These are phyloP conservation scores for Portunus trituberculatus DNA, from an alignment of 1,140 invertebrate species.

Conservation along the genomic window DNA sequence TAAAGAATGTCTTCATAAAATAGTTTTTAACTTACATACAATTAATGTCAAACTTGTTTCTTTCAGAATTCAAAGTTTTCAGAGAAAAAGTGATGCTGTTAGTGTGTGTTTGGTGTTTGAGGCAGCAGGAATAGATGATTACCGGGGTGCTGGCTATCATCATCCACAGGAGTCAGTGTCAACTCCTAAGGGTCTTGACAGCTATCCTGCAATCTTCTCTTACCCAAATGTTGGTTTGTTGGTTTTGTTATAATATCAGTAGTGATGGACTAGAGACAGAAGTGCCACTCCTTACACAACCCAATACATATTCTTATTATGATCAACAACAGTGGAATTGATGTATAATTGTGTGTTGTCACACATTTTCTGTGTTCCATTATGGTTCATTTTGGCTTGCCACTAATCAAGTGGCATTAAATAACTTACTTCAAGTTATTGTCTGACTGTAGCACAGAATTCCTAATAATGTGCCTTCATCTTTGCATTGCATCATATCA, in stretches of 20 bases:
- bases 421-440: too few species aligned
- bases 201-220: constrained; percentile 65
- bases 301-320: too few species aligned
- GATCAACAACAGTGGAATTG: too few species aligned
- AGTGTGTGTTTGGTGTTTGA: constrained; percentile 86
- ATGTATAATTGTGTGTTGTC: too few species aligned
- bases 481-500: not conserved
- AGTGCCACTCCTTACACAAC: too few species aligned
- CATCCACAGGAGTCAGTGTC: constrained; percentile 74
- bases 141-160: constrained; percentile 85
- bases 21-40: not conserved
- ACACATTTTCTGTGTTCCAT: too few species aligned
- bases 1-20: not conserved
- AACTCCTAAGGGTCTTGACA: constrained; percentile 62
- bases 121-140: constrained; percentile 83
- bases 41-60: constrained; percentile 71
- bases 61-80: constrained; percentile 86
- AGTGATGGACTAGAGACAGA: too few species aligned
- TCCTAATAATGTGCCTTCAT: too few species aligned
- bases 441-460: too few species aligned
- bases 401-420: too few species aligned
- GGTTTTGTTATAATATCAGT: not conserved
- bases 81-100: constrained; percentile 85
- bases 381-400: too few species aligned
- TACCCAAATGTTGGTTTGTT: constrained; percentile 58